Percentiles rank a stretch among this genome's conserved stretches.
phyloP scores from a whole-genome alignment of 2,888 invertebrate genomes.

The Chymomyza amoena region DNA sequence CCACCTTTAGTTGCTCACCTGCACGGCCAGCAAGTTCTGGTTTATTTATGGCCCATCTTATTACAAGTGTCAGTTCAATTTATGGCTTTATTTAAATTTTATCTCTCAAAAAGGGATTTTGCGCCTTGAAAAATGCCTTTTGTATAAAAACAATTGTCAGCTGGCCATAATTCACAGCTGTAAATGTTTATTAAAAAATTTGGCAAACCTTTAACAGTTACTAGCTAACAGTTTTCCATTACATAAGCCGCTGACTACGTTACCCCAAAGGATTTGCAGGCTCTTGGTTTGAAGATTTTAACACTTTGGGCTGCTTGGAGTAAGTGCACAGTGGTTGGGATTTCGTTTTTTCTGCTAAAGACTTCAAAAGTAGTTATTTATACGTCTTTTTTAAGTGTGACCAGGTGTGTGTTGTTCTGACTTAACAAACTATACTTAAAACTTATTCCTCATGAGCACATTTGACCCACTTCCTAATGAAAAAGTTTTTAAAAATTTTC shows the following conservation, averaged over 20 bases:
- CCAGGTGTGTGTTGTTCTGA: too few relatives aligned
- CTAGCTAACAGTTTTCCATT: not conserved
- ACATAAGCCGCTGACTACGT: not conserved
- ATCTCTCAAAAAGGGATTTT: conserved; percentile 6
- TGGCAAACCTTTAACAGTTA: conserved; percentile 27
- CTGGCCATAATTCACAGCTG: conserved; percentile 40
- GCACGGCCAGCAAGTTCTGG: not conserved
- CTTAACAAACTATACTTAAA: too few relatives aligned
- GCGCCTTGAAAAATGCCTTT: conserved; percentile 3
- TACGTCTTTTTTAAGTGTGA: too few relatives aligned
- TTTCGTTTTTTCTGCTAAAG: too few relatives aligned
- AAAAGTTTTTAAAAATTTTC: too few relatives aligned
- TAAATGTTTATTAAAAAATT: conserved; percentile 58
- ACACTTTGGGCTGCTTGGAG: conserved; percentile 22
- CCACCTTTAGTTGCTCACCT: not conserved
- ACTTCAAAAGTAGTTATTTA: too few relatives aligned
- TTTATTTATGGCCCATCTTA: not conserved
- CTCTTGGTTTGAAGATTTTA: conserved; percentile 52
- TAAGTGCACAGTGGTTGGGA: too few relatives aligned
- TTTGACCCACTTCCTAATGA: too few relatives aligned
- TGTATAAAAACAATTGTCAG: conserved; percentile 5
- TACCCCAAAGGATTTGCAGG: conserved; percentile 10
- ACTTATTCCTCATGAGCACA: too few relatives aligned
- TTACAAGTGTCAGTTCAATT: conserved; percentile 21
- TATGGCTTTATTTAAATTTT: conserved; percentile 26